Conservation (phyloP, 2,888 invertebrate genomes). For the Microctonus brassicae region DNA sequence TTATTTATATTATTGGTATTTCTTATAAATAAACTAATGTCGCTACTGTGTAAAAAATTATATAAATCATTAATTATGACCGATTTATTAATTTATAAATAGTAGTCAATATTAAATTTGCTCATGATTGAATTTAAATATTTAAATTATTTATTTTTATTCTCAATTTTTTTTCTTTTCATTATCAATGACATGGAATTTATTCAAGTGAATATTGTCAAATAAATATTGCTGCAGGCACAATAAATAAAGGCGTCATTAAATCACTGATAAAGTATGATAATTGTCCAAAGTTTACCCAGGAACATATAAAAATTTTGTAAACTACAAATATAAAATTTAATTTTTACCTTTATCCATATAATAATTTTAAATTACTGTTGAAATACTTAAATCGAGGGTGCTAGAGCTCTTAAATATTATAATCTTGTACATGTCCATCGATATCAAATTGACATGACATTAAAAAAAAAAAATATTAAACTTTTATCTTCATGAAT, state of each 20-base stretch:
- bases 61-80: neutral
- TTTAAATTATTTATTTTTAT: neutral
- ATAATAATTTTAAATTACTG: neutral
- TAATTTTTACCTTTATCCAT: neutral
- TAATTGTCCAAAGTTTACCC: neutral
- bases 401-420: neutral
- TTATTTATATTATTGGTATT: slow-evolving; percentile 9
- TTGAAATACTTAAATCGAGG: neutral
- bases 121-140: neutral
- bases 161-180: neutral
- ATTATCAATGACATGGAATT: neutral
- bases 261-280: slow-evolving; percentile 5
- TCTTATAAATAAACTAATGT: slow-evolving; percentile 2
- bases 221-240: neutral
- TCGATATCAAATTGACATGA: neutral
- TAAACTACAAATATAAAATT: neutral
- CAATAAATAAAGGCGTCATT: neutral
- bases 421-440: neutral
- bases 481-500: neutral
- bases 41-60: neutral
- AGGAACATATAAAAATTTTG: neutral
- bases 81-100: neutral
- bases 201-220: neutral
- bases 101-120: neutral
- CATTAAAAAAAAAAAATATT: neutral